Base-by-base conservation (phyloP, 2,888 invertebrate genomes). In the Leucophenga maculata region DNA sequence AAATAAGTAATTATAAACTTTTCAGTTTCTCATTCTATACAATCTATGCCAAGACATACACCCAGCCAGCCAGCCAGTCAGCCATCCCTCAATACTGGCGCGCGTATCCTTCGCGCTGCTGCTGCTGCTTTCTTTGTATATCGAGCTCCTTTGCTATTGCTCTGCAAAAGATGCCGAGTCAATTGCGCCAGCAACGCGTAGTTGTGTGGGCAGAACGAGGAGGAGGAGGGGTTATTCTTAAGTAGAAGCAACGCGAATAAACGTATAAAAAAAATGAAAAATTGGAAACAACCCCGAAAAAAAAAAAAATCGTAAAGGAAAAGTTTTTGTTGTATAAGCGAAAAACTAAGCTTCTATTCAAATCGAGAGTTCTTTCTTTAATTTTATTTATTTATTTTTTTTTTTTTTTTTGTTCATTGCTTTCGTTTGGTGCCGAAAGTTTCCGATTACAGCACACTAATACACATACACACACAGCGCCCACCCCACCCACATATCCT, bases 301-400 rank as follows among this genome's bases (percentile, higher is more conserved):
- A 67, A 73, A 72, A 71, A 68, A 69, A 46, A 71, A 70, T 60
- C 32, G 22, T 22, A 46, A 66, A 55, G 44, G 44, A 76, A 78
- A 80, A 80, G 80, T 80, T 80, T 83, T 82, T 79, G 80, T 79
- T 84, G 83, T 85, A 80, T 80, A 85, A 83, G 84, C 84, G 84
- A 86, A 85, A 85, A 85, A 86, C 86, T 86, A 85, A 86, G 82
- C 85, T 86, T 86, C 86, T 86, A 86, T 86, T 85, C 85, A 86
- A 85, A 84, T 82, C 83, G 83, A 84, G 83, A 81, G 83, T 82
- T 84, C 82, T 84, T 85, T 60, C 52, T 54, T 50, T 60, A 16
- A 22, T 54, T 32, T n/a, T n/a, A n/a, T n/a, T n/a, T n/a, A n/a
- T n/a, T n/a, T n/a, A n/a, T n/a, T n/a, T n/a, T n/a, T n/a, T n/a